Evolutionary conservation across 92 coral and sea anemone genomes (phyloP), one percentile per base, ranked within the genome.

Genomic region (Muricea muricata): DNA sequence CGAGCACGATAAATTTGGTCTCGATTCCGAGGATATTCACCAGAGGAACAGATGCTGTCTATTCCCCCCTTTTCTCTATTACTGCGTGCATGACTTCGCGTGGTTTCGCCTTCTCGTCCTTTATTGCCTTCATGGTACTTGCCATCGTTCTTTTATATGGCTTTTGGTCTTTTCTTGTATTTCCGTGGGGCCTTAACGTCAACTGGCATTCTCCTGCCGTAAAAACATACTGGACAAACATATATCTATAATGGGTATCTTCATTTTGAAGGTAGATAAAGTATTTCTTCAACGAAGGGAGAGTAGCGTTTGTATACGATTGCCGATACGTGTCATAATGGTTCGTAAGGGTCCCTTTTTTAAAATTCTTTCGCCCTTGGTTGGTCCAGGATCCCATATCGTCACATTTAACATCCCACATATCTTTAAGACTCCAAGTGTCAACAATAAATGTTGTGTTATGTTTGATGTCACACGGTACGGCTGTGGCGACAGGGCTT

Each of bases 321-420:
- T 78, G 83, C 18, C 83, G 39, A 75, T 78, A 78, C 0, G 67
- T 66, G 83, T 31, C 73, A 35, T 78, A 78, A 3, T 78, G 29
- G 13, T 52, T 42, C 13, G 73, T 31, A 0, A 78, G 11, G 17
- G 30, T 31, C 50, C 70, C 70, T 6, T 9, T 25, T 24, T 52
- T 78, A 24, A 29, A 48, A 4, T 32, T 6, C 46, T 78, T 78
- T 25, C 83, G 20, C 20, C 83, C 83, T 48, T 78, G 39, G 32
- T 78, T 78, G 15, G 41, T 31, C 83, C 83, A 78, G 7, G 83
- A 54, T 29, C 78, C 83, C 83, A 78, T 78, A 45, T 78, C 83
- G 23, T 78, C 77, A 26, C 83, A 25, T 31, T 78, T 78, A 10
- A 47, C 13, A 55, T 78, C 83, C 71, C 83, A n/a, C 13, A 29